Conservation (phyloP, 2,888 invertebrate genomes). For the Calliopum simillimum region DNA sequence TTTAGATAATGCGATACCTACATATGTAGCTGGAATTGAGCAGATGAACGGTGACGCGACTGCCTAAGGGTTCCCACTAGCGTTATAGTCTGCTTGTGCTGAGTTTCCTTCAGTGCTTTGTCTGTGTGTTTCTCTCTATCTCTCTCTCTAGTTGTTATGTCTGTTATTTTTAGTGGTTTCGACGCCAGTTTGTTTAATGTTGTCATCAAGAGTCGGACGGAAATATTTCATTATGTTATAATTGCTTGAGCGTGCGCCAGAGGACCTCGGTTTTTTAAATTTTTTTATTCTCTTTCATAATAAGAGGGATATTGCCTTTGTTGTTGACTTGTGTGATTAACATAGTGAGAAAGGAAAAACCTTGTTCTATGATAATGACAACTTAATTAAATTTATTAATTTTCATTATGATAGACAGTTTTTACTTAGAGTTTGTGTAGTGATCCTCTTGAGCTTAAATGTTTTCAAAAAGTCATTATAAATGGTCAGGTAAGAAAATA, state of each 20-base stretch:
- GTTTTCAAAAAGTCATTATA: too few relatives aligned
- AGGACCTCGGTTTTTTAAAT: constrained; percentile 9
- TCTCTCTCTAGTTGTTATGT: background rate
- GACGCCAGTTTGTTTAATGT: constrained; percentile 9
- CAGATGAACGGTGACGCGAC: too few relatives aligned
- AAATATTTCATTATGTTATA: constrained; percentile 31
- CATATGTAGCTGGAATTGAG: too few relatives aligned
- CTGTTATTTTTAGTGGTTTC: constrained; percentile 16
- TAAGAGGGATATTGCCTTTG: too few relatives aligned
- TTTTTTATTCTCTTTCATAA: background rate
- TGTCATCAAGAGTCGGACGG: constrained; percentile 10
- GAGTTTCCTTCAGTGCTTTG: background rate
- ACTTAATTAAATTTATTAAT: constrained; percentile 32
- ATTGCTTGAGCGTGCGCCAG: constrained; percentile 33
- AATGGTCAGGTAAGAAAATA: too few relatives aligned
- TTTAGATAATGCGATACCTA: constrained; percentile 41
- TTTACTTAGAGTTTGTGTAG: background rate
- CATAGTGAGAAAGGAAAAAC: too few relatives aligned
- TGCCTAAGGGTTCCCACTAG: too few relatives aligned
- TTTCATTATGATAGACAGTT: background rate
- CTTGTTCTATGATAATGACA: constrained; percentile 23
- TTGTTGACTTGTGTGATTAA: too few relatives aligned
- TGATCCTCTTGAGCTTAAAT: too few relatives aligned
- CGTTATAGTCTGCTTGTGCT: background rate
- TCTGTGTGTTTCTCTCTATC: background rate